phyloP scores from a whole-genome alignment of 2,888 invertebrate genomes.

The Augiades crinisus region DNA sequence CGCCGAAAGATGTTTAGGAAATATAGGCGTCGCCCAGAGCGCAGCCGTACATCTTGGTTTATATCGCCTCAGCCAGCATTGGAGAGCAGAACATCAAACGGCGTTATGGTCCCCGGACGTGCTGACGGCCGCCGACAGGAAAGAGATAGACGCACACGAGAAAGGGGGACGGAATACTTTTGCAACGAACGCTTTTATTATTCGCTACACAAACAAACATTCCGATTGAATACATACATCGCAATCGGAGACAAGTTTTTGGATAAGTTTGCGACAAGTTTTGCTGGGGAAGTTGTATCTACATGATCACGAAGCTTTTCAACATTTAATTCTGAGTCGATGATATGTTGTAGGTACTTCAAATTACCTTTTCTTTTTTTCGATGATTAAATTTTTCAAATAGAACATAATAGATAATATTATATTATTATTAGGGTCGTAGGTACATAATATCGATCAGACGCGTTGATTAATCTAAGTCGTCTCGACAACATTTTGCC shows the following conservation, averaged over 20 bases:
- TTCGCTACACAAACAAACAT: constrained; percentile 62
- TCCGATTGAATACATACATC: constrained; percentile 39
- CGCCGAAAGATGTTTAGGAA: constrained; percentile 78
- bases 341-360: too few species aligned
- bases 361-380: too few species aligned
- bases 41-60: constrained; percentile 78
- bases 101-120: constrained; percentile 78
- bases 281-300: not conserved
- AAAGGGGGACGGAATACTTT: constrained; percentile 59
- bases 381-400: too few species aligned
- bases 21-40: constrained; percentile 80
- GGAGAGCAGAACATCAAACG: constrained; percentile 82
- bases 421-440: too few species aligned
- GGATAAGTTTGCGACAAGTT: constrained; percentile 4
- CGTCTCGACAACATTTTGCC: too few species aligned
- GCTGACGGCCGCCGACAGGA: constrained; percentile 60
- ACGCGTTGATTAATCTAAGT: too few species aligned
- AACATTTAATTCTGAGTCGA: too few species aligned
- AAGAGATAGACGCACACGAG: constrained; percentile 54
- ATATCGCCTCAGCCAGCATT: constrained; percentile 76
- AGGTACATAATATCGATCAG: too few species aligned
- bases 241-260: constrained; percentile 43
- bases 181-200: constrained; percentile 73
- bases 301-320: too few species aligned
- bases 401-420: too few species aligned